phyloP scores from a whole-genome alignment of 2,113 vertebrate species.

The Ictidomys tridecemlineatus region DNA sequence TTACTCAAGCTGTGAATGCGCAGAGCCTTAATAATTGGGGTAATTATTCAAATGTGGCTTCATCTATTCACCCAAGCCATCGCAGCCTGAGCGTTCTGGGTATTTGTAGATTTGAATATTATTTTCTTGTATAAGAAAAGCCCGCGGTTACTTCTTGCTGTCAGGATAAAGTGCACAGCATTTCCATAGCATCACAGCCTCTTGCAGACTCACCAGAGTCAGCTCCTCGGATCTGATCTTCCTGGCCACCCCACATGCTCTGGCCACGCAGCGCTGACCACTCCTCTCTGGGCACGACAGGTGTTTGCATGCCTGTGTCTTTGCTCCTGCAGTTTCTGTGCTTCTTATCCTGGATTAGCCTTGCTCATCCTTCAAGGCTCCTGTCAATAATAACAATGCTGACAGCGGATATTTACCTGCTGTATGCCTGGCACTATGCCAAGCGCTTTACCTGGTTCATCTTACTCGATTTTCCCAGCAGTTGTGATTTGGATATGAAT shows the following conservation, averaged over 20 bases:
- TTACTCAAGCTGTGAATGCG: not conserved
- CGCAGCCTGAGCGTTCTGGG: not conserved
- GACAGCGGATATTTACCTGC: not conserved
- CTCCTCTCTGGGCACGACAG: not conserved
- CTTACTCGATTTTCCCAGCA: not conserved
- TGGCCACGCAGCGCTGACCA: not conserved
- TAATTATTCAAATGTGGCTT: slow-evolving; percentile 38
- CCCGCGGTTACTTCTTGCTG: not conserved
- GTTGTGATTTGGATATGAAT: no score
- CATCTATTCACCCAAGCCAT: not conserved
- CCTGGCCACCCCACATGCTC: not conserved
- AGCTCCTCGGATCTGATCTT: not conserved
- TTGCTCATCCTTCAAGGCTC: not conserved
- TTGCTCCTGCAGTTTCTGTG: not conserved
- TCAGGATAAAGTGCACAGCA: not conserved
- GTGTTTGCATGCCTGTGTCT: not conserved
- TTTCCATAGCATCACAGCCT: not conserved
- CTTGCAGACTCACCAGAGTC: not conserved
- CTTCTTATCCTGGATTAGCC: not conserved
- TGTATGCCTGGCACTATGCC: not conserved
- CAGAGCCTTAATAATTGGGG: not conserved
- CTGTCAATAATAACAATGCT: not conserved
- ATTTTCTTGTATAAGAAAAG: not conserved
- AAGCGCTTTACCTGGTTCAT: not conserved
- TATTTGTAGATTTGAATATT: not conserved